phyloP scores from a whole-genome alignment of 2,113 vertebrate genomes.

The Felis catus region DNA sequence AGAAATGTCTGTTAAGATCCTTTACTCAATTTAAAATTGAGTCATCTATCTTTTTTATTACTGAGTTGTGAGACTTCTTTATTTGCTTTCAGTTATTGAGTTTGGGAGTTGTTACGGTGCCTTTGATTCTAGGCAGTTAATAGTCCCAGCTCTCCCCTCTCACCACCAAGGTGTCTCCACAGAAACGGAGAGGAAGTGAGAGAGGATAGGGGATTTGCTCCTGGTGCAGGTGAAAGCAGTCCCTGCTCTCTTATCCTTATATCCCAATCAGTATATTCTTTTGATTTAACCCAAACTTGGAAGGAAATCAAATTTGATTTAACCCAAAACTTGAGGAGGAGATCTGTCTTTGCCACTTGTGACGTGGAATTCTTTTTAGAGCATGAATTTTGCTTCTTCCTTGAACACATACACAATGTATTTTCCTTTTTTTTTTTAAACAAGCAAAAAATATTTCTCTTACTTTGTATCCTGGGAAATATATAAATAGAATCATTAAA shows the following conservation, averaged over 20 bases:
- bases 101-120: not conserved
- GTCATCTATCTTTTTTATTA: not conserved
- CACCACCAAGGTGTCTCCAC: not conserved
- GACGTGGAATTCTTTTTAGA: not conserved
- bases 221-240: not conserved
- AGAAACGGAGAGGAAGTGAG: not conserved
- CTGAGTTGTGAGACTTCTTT: not conserved
- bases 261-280: not conserved
- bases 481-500: not conserved
- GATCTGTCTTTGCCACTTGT: not conserved
- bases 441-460: not conserved
- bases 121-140: not conserved
- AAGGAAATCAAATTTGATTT: not conserved
- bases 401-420: not conserved
- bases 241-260: not conserved
- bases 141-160: not conserved
- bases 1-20: not conserved
- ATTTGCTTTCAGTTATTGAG: slow-evolving; percentile 17
- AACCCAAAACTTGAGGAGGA: not conserved
- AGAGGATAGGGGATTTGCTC: not conserved
- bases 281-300: not conserved
- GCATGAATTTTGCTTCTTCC: not conserved
- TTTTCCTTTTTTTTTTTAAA: not conserved
- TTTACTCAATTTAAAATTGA: slow-evolving; percentile 22
- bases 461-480: not conserved